Conservation (phyloP, 2,113 vertebrate genomes). For the Zosterops hypoxanthus region DNA sequence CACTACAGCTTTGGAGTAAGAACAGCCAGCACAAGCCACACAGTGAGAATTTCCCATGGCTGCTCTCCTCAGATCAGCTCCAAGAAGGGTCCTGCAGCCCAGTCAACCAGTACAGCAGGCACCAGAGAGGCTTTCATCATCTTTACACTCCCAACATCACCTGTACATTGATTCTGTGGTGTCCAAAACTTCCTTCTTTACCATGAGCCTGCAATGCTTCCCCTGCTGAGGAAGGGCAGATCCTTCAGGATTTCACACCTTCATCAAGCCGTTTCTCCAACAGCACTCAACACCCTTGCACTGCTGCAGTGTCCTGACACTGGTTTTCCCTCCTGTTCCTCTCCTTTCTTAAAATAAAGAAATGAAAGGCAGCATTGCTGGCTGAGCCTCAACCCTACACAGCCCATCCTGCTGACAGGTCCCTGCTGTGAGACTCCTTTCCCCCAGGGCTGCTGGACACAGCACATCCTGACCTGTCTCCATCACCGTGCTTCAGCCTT, state of each 20-base stretch:
- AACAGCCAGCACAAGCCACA: neutral
- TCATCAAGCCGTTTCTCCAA: neutral
- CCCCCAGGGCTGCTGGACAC: neutral
- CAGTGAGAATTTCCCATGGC: neutral
- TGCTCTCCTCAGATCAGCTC: neutral
- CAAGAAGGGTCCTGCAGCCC: neutral
- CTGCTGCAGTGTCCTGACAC: neutral
- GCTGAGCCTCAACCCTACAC: neutral
- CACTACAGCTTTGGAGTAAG: neutral
- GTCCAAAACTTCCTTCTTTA: neutral
- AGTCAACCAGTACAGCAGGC: neutral
- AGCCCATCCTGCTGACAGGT: neutral
- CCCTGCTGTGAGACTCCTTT: neutral
- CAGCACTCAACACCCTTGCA: neutral
- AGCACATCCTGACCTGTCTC: neutral
- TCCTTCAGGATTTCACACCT: neutral
- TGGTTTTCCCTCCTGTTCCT: neutral
- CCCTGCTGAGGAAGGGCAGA: neutral
- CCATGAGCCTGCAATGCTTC: neutral
- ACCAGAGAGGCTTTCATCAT: neutral
- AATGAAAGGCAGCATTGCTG: neutral
- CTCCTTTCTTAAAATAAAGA: neutral
- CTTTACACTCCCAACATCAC: neutral
- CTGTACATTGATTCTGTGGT: neutral
- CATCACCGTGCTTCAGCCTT: neutral